Percentiles rank a stretch among this genome's conserved stretches.
Evolutionary conservation across 2,113 vertebrate genomes (phyloP).

Genomic region (Planiliza haematocheilus): DNA sequence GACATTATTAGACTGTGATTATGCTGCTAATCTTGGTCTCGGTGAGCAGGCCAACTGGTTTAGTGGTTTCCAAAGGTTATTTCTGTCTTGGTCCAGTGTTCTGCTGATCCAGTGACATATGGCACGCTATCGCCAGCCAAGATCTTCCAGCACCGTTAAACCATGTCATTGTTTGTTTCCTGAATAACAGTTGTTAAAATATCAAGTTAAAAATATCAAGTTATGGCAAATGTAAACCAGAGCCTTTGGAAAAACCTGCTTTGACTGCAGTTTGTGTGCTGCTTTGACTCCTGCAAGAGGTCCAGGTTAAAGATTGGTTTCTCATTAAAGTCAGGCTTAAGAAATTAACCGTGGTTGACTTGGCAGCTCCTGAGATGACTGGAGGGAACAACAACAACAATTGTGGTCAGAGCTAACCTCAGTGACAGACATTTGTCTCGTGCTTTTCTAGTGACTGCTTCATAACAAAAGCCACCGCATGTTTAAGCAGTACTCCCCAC

Average conservation of each 20-base stretch:
- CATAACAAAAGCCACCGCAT: neutral
- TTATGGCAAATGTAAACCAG: neutral
- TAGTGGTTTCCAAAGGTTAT: slow-evolving; percentile 65
- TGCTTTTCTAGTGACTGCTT: neutral
- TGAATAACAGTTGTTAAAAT: slow-evolving; percentile 7
- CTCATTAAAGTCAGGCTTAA: neutral
- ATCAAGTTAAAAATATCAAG: neutral
- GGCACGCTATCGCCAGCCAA: slow-evolving; percentile 29
- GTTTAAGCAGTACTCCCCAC: too few species aligned
- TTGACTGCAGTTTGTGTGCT: neutral
- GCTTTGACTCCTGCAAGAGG: neutral
- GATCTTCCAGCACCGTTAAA: slow-evolving; percentile 30
- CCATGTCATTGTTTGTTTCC: slow-evolving; percentile 25
- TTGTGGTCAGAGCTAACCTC: neutral
- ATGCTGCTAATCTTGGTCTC: slow-evolving; percentile 65
- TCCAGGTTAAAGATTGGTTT: slow-evolving; percentile 1
- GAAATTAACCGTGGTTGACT: neutral
- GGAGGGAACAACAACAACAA: neutral
- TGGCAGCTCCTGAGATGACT: neutral
- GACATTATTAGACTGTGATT: slow-evolving; percentile 70
- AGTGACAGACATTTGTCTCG: neutral
- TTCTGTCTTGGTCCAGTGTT: slow-evolving; percentile 51
- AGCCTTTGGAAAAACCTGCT: neutral
- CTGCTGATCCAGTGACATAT: slow-evolving; percentile 69
- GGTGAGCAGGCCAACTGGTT: slow-evolving; percentile 59